Percentiles rank a stretch among this genome's conserved stretches.
phyloP scores from a whole-genome alignment of 2,888 invertebrate species.

The Leucophora obtusa region DNA sequence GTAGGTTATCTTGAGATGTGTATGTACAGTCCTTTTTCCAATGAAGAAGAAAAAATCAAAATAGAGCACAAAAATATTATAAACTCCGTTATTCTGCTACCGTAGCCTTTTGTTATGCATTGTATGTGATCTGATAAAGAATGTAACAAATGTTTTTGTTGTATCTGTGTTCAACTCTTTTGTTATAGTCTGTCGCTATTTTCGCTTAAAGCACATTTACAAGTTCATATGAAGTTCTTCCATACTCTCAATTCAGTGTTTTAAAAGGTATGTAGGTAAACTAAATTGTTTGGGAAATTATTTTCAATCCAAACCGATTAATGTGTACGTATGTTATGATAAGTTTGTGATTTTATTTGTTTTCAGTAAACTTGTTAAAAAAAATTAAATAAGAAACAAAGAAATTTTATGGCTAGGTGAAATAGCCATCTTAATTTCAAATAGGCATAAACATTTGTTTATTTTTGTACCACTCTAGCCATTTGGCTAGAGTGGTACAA shows the following conservation, averaged over 20 bases:
- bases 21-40: slow-evolving; percentile 12
- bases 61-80: slow-evolving; percentile 11
- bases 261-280: not conserved
- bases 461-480: too few relatives aligned
- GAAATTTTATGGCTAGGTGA: too few relatives aligned
- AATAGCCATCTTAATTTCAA: too few relatives aligned
- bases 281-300: slow-evolving; percentile 30
- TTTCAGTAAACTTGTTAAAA: not conserved
- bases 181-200: slow-evolving; percentile 32
- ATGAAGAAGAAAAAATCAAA: not conserved
- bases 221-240: slow-evolving; percentile 23
- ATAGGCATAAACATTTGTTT: too few relatives aligned
- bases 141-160: slow-evolving; percentile 63
- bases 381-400: not conserved
- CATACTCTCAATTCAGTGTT: not conserved
- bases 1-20: not conserved
- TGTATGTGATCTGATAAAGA: slow-evolving; percentile 67
- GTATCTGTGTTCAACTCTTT: slow-evolving; percentile 31
- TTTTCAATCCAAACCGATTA: slow-evolving; percentile 40
- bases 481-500: too few relatives aligned
- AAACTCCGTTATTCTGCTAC: slow-evolving; percentile 18
- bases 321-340: not conserved
- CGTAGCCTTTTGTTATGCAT: slow-evolving; percentile 49
- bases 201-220: slow-evolving; percentile 30
- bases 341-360: too few relatives aligned